A percentile compares a stretch with the other conserved stretches of the same genome.
These are phyloP conservation scores for Psittacus erithacus DNA, from an alignment of 2,113 vertebrate species.

Conservation along the genomic window DNA sequence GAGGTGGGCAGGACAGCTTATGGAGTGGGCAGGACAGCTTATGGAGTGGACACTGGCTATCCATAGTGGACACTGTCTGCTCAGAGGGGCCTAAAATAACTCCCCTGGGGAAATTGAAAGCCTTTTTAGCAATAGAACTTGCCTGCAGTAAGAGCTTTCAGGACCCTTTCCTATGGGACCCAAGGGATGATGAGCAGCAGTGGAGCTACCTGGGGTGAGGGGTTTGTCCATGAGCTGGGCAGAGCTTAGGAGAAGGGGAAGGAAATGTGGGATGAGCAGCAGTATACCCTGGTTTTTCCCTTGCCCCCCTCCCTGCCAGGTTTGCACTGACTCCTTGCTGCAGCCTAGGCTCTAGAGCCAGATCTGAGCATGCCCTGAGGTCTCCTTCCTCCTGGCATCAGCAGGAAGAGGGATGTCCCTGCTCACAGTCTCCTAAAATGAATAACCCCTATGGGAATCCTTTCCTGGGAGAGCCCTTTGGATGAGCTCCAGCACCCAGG, in stretches of 20 bases:
- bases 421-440: neutral
- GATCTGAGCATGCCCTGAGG: accelerated
- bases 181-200: neutral
- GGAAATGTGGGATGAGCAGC: neutral
- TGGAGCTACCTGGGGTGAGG: neutral
- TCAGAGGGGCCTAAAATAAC: neutral
- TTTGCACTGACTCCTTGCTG: neutral
- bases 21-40: neutral
- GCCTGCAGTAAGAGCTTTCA: neutral
- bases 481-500: neutral
- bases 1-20: neutral
- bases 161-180: neutral
- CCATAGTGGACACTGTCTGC: accelerated
- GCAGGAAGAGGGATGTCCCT: neutral
- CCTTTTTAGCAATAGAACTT: neutral
- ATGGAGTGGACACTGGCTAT: neutral
- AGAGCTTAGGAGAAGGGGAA: neutral
- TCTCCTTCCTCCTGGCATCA: neutral
- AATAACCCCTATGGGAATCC: accelerated
- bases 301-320: neutral
- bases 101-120: neutral
- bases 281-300: neutral
- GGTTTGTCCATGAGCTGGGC: neutral
- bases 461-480: neutral
- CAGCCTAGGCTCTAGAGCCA: neutral